Evolutionary conservation across 2,888 invertebrate species (phyloP), one percentile per base, ranked within the genome.

Genomic region (Corbicula japonica): DNA sequence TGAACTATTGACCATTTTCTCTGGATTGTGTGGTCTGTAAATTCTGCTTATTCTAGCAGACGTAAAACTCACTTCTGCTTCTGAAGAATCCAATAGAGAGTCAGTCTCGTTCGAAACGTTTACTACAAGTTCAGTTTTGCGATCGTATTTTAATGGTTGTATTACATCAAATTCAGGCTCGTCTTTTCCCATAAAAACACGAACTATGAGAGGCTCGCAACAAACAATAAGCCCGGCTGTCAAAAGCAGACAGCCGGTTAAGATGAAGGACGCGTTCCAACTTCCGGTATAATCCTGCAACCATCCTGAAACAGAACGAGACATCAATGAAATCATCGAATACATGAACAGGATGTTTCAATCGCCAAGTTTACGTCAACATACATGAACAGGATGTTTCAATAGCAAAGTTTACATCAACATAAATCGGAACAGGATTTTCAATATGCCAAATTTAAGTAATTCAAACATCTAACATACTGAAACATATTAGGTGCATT

Each of bases 201-300:
- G 71, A 10, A 62, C n/a, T 10, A 83, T 50, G 8, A 54, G 35
- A 26, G 72, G 76, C 52, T 82, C 82, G 4, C 68, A 21, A 10
- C 38, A n/a, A 3, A 82, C 48, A 23, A 72, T 28, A 0, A 76
- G 21, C 0, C 54, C 72, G 3, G 75, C 61, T 12, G 63, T 8
- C 0, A 82, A 50, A n/a, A 82, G 54, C n/a, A 78, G 46, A 23
- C 58, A 63, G 10, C 77, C 82, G 15, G 75, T 78, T n/a, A 82
- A 28, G n/a, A 61, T 56, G 62, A 82, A 82, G 23, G 82, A 82
- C 26, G 78, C 75, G n/a, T 72, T 41, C 82, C 82, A 82, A 50
- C 69, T 76, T n/a, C 82, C 82, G 10, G 78, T 75, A 4, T 30
- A 50, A 46, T 82, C 82, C 34, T 65, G 38, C 23, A 82, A 30